phyloP scores from a whole-genome alignment of 92 coral and sea anemone genomes.

The Pocillopora grandis region DNA sequence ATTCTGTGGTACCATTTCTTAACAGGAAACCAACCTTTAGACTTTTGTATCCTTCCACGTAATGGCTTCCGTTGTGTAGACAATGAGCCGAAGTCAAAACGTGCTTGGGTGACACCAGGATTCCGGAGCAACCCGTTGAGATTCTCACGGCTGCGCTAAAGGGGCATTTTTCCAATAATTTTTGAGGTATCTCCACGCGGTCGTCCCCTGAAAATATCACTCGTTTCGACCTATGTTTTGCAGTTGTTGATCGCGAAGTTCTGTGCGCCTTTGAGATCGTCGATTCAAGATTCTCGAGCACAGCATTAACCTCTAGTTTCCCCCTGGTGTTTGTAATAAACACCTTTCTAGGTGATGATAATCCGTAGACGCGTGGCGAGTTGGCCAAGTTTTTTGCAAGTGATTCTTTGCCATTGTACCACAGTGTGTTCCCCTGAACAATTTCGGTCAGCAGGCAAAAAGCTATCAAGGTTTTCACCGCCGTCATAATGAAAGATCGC shows the following conservation, averaged over 20 bases:
- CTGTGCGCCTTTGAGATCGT: neutral
- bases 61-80: slow-evolving; percentile 82
- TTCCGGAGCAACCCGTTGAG: slow-evolving; percentile 94
- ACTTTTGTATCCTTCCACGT: slow-evolving; percentile 65
- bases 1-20: slow-evolving; percentile 51
- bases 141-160: slow-evolving; percentile 75
- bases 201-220: slow-evolving; percentile 49
- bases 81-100: slow-evolving; percentile 96
- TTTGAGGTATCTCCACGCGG: slow-evolving; percentile 49
- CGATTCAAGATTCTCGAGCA: neutral
- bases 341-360: neutral
- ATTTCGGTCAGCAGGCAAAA: slow-evolving; percentile 4
- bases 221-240: slow-evolving; percentile 48
- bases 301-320: neutral
- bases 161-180: slow-evolving; percentile 72
- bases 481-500: neutral
- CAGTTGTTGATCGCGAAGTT: neutral
- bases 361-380: neutral
- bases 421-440: neutral
- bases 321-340: neutral
- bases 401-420: slow-evolving; percentile 7
- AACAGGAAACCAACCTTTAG: slow-evolving; percentile 80
- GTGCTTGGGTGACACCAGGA: slow-evolving; percentile 81
- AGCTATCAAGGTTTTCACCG: neutral
- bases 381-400: neutral